Conservation (phyloP, 2,113 vertebrate genomes). For the Megaceryle maxima region DNA sequence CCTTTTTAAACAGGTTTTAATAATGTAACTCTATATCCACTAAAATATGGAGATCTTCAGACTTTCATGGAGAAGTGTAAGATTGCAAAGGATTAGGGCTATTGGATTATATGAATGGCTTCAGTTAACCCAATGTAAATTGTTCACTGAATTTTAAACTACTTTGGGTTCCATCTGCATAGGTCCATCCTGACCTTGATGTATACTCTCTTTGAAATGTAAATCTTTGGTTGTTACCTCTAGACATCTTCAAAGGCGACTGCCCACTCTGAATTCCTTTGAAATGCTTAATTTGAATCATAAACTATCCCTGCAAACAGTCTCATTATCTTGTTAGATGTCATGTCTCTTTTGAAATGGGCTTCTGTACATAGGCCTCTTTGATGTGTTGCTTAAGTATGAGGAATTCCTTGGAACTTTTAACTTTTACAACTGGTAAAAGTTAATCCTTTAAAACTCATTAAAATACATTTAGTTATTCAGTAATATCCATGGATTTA, state of each 20-base stretch:
- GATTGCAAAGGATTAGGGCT: not conserved
- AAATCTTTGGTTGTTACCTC: constrained; percentile 44
- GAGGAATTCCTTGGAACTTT: not conserved
- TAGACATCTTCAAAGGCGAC: not conserved
- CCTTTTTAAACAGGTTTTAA: not conserved
- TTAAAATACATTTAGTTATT: not conserved
- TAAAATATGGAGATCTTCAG: not conserved
- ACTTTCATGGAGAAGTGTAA: not conserved
- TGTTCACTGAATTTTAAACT: not conserved
- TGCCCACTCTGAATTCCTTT: constrained; percentile 13
- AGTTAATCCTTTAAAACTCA: not conserved
- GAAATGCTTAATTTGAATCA: constrained; percentile 50
- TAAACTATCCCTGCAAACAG: constrained; percentile 8
- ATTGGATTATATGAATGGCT: not conserved
- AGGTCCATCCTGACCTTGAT: not conserved
- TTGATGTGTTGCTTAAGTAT: not conserved
- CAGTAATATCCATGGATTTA: not conserved
- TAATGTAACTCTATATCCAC: not conserved
- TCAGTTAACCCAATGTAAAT: not conserved
- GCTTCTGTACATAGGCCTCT: not conserved
- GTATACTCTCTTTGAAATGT: constrained; percentile 17
- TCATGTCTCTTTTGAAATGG: not conserved
- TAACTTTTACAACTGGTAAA: not conserved
- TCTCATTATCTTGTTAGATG: not conserved
- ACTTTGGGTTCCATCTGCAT: not conserved